Evolutionary conservation across 2,113 vertebrate species (phyloP).

Genomic region (Syngnathus typhle): DNA sequence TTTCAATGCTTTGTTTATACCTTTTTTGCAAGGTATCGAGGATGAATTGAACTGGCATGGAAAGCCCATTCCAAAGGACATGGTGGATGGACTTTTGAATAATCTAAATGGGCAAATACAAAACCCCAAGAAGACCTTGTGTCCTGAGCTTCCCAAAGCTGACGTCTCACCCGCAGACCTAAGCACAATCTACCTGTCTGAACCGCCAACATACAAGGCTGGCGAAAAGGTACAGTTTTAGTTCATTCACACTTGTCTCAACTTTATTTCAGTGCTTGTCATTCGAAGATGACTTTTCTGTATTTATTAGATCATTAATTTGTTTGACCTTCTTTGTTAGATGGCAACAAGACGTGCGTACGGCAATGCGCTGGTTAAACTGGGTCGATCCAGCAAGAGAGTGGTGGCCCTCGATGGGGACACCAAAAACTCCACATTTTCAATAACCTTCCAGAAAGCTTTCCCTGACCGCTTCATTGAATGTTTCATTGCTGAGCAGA

Average conservation of each 20-base stretch:
- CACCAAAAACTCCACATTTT: constrained; percentile 82
- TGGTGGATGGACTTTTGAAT: constrained; percentile 66
- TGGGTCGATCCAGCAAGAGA: constrained; percentile 70
- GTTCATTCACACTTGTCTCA: not conserved
- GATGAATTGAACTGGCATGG: constrained; percentile 81
- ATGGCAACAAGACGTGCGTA: constrained; percentile 78
- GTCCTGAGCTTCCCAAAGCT: constrained; percentile 69
- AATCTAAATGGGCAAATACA: constrained; percentile 74
- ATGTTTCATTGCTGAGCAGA: constrained; percentile 83
- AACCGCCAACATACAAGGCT: constrained; percentile 67
- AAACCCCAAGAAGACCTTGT: constrained; percentile 60
- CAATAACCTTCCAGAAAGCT: constrained; percentile 75
- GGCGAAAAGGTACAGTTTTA: constrained; percentile 74
- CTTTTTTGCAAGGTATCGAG: constrained; percentile 69
- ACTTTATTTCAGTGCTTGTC: no score
- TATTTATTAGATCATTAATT: not conserved
- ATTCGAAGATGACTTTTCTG: not conserved
- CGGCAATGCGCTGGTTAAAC: constrained; percentile 74
- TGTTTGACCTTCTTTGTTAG: constrained; percentile 42
- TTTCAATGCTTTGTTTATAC: not conserved
- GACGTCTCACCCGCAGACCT: constrained; percentile 63
- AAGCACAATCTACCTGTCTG: constrained; percentile 56
- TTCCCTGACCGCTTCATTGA: constrained; percentile 81
- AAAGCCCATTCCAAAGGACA: constrained; percentile 79
- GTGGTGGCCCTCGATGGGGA: constrained; percentile 81